Conservation (phyloP, 2,888 invertebrate genomes). For the Halictus quadricinctus region DNA sequence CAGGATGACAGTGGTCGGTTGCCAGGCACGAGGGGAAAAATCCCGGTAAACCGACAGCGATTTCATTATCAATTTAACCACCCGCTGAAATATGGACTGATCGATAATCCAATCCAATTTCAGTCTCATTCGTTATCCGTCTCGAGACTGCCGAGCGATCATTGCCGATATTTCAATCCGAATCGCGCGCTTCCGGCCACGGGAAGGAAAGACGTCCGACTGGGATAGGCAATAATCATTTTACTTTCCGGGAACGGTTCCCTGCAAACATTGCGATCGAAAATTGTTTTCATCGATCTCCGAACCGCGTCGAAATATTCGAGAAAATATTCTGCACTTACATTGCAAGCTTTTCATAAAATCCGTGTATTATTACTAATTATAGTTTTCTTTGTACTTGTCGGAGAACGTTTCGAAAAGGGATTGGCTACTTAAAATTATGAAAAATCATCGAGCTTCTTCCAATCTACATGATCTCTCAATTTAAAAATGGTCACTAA, state of each 20-base stretch:
- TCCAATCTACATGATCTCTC: background rate
- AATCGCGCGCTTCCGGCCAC: background rate
- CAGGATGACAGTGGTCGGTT: background rate
- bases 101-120: constrained; percentile 70
- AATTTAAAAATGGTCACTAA: background rate
- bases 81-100: constrained; percentile 67
- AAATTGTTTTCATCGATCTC: background rate
- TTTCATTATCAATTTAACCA: constrained; percentile 72
- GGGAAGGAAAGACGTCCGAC: background rate
- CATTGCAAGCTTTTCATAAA: background rate
- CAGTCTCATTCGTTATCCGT: constrained; percentile 65
- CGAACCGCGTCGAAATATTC: background rate
- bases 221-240: constrained; percentile 1
- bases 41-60: constrained; percentile 53
- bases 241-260: background rate
- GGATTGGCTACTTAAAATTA: too few species aligned
- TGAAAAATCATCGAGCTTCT: too few species aligned
- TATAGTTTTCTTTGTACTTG: too few species aligned
- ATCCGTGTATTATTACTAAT: too few species aligned
- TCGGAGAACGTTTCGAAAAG: too few species aligned
- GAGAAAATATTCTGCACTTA: background rate
- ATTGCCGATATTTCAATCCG: constrained; percentile 60
- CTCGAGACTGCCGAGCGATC: constrained; percentile 40
- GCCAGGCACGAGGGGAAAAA: background rate
- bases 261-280: background rate